Percentiles rank a stretch among this genome's conserved stretches.
Conservation (phyloP, 2,797 vertebrate species). For the Ara ararauna region DNA sequence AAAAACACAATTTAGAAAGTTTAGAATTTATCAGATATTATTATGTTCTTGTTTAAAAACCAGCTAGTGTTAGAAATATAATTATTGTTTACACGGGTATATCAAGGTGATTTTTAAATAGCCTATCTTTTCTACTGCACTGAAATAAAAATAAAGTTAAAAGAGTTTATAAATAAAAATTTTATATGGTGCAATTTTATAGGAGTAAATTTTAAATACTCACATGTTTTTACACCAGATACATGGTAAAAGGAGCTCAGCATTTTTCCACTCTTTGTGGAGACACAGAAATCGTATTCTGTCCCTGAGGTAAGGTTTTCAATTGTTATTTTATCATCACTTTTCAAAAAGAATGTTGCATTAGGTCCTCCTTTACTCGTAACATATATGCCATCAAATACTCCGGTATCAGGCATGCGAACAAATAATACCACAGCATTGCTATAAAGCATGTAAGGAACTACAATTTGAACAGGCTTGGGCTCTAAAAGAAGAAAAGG, state of each 20-base stretch:
- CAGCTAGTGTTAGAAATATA: neutral
- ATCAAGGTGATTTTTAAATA: neutral
- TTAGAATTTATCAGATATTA: neutral
- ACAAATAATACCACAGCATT: slow-evolving; percentile 79
- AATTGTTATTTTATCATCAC: slow-evolving; percentile 67
- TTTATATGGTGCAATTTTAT: neutral
- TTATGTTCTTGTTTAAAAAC: neutral
- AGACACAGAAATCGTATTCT: slow-evolving; percentile 80
- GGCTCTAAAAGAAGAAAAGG: slow-evolving; percentile 76
- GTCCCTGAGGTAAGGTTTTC: slow-evolving; percentile 81
- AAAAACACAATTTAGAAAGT: neutral
- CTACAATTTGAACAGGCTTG: slow-evolving; percentile 76
- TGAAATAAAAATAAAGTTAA: neutral
- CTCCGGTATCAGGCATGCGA: slow-evolving; percentile 75
- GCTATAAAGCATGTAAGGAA: slow-evolving; percentile 74
- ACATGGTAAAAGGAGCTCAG: slow-evolving; percentile 78
- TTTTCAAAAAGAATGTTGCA: slow-evolving; percentile 58
- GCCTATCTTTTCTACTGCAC: neutral
- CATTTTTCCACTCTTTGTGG: slow-evolving; percentile 78
- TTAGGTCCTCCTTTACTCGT: slow-evolving; percentile 60
- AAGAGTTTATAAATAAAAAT: neutral
- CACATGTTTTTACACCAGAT: slow-evolving; percentile 82
- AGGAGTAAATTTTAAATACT: slow-evolving; percentile 66
- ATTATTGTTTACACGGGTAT: neutral
- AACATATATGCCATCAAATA: slow-evolving; percentile 83